Evolutionary conservation across 2,888 invertebrate genomes (phyloP).

Genomic region (Megamerina dolium): DNA sequence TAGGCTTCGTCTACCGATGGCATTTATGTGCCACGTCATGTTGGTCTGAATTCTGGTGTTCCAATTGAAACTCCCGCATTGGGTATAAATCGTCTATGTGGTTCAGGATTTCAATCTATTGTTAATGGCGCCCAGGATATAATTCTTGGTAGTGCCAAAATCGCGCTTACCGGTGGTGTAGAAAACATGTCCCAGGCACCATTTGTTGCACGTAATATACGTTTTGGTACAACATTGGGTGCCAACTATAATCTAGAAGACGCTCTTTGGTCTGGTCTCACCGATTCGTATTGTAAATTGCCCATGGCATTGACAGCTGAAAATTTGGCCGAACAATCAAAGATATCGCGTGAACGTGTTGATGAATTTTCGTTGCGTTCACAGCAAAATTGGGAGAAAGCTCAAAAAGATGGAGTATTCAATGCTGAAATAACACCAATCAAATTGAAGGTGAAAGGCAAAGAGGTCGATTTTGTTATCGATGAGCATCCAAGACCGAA

Average conservation of each 20-base stretch:
- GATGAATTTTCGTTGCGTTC: conserved; percentile 81
- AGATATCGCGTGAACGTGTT: conserved; percentile 72
- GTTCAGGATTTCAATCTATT: conserved; percentile 94
- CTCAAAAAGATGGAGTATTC: conserved; percentile 82
- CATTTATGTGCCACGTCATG: conserved; percentile 79
- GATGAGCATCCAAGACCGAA: conserved; percentile 76
- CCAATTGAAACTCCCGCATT: conserved; percentile 80
- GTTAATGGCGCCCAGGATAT: conserved; percentile 92
- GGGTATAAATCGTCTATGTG: conserved; percentile 89
- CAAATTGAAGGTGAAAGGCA: conserved; percentile 74
- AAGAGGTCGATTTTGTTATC: conserved; percentile 67
- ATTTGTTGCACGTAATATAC: conserved; percentile 72
- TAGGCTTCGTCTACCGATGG: conserved; percentile 76
- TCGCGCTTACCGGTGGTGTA: conserved; percentile 85
- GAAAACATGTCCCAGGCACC: conserved; percentile 96
- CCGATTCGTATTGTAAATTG: conserved; percentile 81
- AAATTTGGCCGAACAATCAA: conserved; percentile 81
- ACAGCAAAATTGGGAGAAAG: conserved; percentile 83
- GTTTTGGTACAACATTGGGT: conserved; percentile 86
- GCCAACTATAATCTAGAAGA: conserved; percentile 75
- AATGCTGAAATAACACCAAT: conserved; percentile 86
- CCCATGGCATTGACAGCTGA: conserved; percentile 97
- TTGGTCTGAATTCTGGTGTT: conserved; percentile 76
- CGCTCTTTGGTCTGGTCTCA: conserved; percentile 79
- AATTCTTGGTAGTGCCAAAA: conserved; percentile 70